These are phyloP conservation scores for Corydoras maculifer DNA, from an alignment of 2,113 vertebrate genomes.

Conservation along the genomic window DNA sequence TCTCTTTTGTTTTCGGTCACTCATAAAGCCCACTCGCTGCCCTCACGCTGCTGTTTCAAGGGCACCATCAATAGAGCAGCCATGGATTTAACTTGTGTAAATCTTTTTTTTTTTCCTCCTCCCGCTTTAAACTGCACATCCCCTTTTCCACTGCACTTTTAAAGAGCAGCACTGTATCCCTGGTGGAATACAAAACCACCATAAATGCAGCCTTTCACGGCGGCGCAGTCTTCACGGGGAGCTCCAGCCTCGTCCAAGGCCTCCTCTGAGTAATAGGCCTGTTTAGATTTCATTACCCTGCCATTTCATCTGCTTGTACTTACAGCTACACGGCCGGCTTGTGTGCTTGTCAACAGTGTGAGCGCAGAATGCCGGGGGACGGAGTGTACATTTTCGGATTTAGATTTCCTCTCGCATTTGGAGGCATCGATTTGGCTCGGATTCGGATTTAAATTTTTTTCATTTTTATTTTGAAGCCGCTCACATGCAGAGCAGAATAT, in stretches of 20 bases:
- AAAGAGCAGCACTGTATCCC: conserved; percentile 34
- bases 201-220: conserved; percentile 37
- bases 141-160: conserved; percentile 28
- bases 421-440: not conserved
- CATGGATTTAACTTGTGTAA: conserved; percentile 43
- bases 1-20: conserved; percentile 50
- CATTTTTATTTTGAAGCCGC: not conserved
- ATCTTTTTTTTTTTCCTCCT: conserved; percentile 35
- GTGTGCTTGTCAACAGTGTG: not conserved
- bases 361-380: not conserved
- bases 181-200: conserved; percentile 39
- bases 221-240: conserved; percentile 29
- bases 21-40: conserved; percentile 39
- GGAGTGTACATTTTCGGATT: not conserved
- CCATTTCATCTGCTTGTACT: conserved; percentile 27
- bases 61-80: conserved; percentile 43
- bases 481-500: not conserved
- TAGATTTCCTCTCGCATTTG: not conserved
- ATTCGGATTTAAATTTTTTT: no score
- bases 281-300: conserved; percentile 37
- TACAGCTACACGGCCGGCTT: conserved; percentile 13
- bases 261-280: conserved; percentile 32
- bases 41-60: conserved; percentile 47
- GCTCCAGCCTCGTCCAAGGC: conserved; percentile 22
- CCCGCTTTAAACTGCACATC: conserved; percentile 1